Base-by-base conservation (phyloP, 2,113 vertebrate genomes). In the Taurulus bubalis region DNA sequence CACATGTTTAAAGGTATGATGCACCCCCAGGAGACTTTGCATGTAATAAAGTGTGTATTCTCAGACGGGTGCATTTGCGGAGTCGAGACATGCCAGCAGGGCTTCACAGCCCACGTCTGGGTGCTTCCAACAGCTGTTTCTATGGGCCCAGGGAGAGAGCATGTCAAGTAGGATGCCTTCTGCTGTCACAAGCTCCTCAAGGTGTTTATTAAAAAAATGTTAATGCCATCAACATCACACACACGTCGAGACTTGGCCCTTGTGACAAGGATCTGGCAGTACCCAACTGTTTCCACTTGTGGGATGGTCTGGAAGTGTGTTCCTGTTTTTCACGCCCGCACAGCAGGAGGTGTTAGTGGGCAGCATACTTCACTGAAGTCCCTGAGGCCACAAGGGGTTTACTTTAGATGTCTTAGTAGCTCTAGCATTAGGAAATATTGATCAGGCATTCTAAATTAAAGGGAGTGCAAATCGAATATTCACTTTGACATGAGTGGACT, bases 141-240 rank as follows among this genome's bases (percentile, higher is more conserved):
- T 40, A 70, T 55, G 64, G 88, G 90, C 89, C 87, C 22, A 38
- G 82, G 89, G 92, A 92, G 81, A 59, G 51, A 90, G 89, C 16
- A 18, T 87, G 90, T 92, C 90, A 84, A 93, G 83, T 77, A 85
- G 70, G 91, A 91, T 89, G 87, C 89, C 89, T 93, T 92, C 90
- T 91, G 90, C 91, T 91, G 88, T 90, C 90, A 92, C 84, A 55
- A 84, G 80, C 90, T 92, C 91, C 89, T 92, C 91, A 92, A 90
- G 92, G 93, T 83, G 84, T 94, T 93, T 95, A 93, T 94, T 92
- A 87, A 92, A 93, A 91, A 92, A 92, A 89, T 86, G 74, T 65
- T 91, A 90, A 93, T 89, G 75, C 86, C 80, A 83, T 89, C 77
- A 78, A 74, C 85, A 82, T 68, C 86, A 77, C 83, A 83, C 83